Evolutionary conservation across 2,888 invertebrate genomes (phyloP).

Genomic region (Drosophila acutilabella): DNA sequence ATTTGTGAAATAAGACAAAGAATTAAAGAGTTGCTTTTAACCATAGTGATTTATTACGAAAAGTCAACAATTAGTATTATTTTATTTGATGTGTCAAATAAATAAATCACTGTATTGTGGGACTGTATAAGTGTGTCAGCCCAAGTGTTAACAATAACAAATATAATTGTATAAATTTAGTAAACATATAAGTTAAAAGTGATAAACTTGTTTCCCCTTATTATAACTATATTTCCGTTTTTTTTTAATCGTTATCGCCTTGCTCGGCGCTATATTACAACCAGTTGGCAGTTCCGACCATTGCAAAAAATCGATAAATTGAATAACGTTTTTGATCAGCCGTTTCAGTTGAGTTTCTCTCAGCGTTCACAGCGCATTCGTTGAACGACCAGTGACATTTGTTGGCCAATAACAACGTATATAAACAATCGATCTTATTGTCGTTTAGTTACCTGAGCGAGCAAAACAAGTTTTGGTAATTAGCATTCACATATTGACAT

Average conservation of each 20-base stretch:
- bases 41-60: not conserved
- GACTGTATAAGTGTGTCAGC: not conserved
- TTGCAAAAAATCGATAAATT: constrained; percentile 44
- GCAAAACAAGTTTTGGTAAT: constrained; percentile 73
- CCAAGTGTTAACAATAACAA: not conserved
- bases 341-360: constrained; percentile 20
- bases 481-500: constrained; percentile 67
- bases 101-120: too few relatives aligned
- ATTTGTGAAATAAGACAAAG: too few relatives aligned
- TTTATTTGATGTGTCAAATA: too few relatives aligned
- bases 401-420: not conserved
- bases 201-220: not conserved
- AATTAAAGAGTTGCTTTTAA: not conserved
- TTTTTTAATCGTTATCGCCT: constrained; percentile 17
- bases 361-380: constrained; percentile 1
- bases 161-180: not conserved
- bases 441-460: constrained; percentile 9
- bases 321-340: constrained; percentile 40
- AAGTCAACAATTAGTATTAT: too few relatives aligned
- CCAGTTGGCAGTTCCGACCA: constrained; percentile 27
- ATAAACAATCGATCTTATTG: constrained; percentile 26
- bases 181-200: not conserved
- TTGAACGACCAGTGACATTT: constrained; percentile 6
- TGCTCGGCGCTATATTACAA: constrained; percentile 3
- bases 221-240: not conserved